Base-by-base conservation (phyloP, 2,113 vertebrate species). In the Scolopax mira region DNA sequence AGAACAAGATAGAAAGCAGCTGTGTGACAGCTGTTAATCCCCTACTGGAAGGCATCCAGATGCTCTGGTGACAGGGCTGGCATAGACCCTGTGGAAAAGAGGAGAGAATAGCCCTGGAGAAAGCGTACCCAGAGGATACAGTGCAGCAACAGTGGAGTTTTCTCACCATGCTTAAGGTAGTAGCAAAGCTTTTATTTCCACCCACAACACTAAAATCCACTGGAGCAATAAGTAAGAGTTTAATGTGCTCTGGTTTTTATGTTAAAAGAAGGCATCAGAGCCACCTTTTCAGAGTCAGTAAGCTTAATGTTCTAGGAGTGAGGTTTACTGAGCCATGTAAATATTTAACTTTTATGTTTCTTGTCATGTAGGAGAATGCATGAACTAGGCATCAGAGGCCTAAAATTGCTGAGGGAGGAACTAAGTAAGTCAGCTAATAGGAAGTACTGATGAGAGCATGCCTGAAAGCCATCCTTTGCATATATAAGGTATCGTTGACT, bases 281-380 rank as follows among this genome's bases (percentile, higher is more conserved):
- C 71, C 71, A 57, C 88, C 62, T 93, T 91, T 94, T 85, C 83
- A 84, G 71, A 91, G 61, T 92, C 57, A 81, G 69, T 81, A 94
- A 92, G 78, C 21, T 72, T 95, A 92, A 96, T 90, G 44, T 77
- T 89, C 86, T 94, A 64, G 83, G 80, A 96, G 77, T 81, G 73
- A 91, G 30, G 61, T 35, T 93, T 69, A 93, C 52, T 81, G 80
- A 95, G 33, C 65, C 86, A 52, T 84, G 52, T 67, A 92, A 93
- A 89, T 87, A 49, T 8, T 89, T 64, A 80, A 81, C 79, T 94
- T 94, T 93, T 92, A 58, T 81, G 39, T 51, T 86, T 84, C 80
- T 92, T 93, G 22, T 48, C 79, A 67, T 35, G 30, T 52, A 90
- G 30, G 12, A 28, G 72, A 58, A 92, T 42, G 24, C 33, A 69